Base-by-base conservation (phyloP, 2,113 vertebrate species). In the Mobula birostris region DNA sequence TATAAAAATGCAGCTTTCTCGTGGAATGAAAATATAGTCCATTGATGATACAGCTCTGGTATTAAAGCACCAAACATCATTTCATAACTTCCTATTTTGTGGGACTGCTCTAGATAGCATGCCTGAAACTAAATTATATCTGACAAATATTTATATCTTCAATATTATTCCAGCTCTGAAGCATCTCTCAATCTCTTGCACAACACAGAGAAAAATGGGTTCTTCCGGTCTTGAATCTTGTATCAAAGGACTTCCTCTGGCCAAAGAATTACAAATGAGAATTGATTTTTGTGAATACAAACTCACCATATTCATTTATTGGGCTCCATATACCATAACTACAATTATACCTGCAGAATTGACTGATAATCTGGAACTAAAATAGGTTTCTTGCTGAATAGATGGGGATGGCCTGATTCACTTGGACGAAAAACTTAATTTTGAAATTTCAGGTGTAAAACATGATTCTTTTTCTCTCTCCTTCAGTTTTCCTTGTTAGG, bases 221-320 rank as follows among this genome's bases (percentile, higher is more conserved):
- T 56, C 82, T 87, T 87, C 48, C 82, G 58, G 48, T 87, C 82
- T 29, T 87, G 82, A 61, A 27, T 87, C 56, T 61, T 58, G 29
- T 29, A 27, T 87, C 58, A 61, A 87, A 56, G 58, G 58, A 14
- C 82, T 48, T 87, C 56, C 82, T 2, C 27, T 87, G 82, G 24
- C 76, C 82, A 87, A 56, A 87, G 82, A 58, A 87, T 61, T 87
- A 27, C 48, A 87, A 87, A 24, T 61, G 82, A 87, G 61, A 87
- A 56, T 29, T 61, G 56, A 58, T 87, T 87, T 87, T 61, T 87
- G 56, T 87, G 82, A 87, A 87, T 87, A 87, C 48, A 61, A 61
- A 87, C 56, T 87, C 27, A 87, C 56, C 48, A 87, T 61, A 61
- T 87, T 87, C 82, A 29, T 87, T 87, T 24, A 87, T 24, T 61